Conservation (phyloP, 1,140 invertebrate genomes). For the Anoplolepis gracilipes region DNA sequence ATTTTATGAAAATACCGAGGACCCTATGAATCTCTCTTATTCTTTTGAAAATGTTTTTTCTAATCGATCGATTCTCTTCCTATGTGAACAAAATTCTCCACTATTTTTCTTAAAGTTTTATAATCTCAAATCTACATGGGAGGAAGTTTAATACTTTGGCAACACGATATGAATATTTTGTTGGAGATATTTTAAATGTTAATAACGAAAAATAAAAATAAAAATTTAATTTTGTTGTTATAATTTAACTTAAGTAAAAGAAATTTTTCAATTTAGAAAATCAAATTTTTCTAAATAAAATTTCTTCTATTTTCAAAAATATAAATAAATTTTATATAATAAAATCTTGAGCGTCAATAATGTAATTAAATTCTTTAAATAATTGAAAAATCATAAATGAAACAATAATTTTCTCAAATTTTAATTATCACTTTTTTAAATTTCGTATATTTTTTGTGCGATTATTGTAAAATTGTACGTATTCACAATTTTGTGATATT, state of each 20-base stretch:
- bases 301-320: too few relatives aligned
- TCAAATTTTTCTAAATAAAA: too few relatives aligned
- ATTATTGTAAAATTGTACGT: neutral
- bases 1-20: neutral
- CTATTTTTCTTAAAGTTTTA: neutral
- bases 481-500: neutral
- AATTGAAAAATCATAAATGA: too few relatives aligned
- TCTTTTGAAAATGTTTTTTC: too few relatives aligned
- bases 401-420: neutral
- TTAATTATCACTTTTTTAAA: neutral
- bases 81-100: too few relatives aligned
- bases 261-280: too few relatives aligned
- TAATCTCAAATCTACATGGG: neutral
- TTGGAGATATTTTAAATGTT: too few relatives aligned
- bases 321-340: too few relatives aligned
- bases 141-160: neutral
- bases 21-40: neutral
- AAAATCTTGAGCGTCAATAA: neutral
- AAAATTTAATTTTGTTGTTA: too few relatives aligned
- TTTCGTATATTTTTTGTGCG: too few relatives aligned
- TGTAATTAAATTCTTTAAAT: neutral
- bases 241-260: too few relatives aligned
- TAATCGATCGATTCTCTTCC: too few relatives aligned
- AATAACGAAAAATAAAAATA: slow-evolving; percentile 5
- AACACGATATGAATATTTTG: neutral